These are phyloP conservation scores for Sebastes diaconus DNA, from an alignment of 2,797 vertebrate species.

Conservation along the genomic window DNA sequence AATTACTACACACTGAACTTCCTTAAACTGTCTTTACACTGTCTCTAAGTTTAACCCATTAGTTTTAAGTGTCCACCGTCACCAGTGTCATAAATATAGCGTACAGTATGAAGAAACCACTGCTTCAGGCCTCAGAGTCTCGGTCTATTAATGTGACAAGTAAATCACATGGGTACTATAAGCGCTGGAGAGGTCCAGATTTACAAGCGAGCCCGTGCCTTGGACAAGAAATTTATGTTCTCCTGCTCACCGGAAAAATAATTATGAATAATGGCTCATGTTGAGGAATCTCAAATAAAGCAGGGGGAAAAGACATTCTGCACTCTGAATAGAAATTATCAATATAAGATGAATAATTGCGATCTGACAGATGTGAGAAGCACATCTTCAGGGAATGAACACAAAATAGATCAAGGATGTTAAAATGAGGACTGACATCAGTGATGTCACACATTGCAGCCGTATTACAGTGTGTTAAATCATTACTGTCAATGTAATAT, in stretches of 20 bases:
- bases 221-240: constrained; percentile 14
- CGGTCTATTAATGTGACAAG: constrained; percentile 14
- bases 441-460: background rate
- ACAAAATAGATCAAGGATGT: background rate
- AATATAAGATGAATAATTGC: constrained; percentile 15
- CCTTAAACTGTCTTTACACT: background rate
- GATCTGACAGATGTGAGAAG: background rate
- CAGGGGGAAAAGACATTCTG: background rate
- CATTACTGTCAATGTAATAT: background rate
- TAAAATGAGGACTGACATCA: background rate
- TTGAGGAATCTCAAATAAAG: background rate
- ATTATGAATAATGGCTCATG: constrained; percentile 19
- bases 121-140: background rate
- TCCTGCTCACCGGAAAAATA: constrained; percentile 2
- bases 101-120: background rate
- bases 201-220: constrained; percentile 13
- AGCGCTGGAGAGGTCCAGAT: constrained; percentile 10
- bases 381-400: background rate
- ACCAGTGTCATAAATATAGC: constrained; percentile 9
- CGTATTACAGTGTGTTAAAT: background rate
- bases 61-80: constrained; percentile 2
- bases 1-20: background rate
- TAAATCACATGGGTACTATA: constrained; percentile 23
- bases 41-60: background rate
- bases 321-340: constrained; percentile 10